Evolutionary conservation across 2,888 invertebrate genomes (phyloP).

Genomic region (Nysson spinosus): DNA sequence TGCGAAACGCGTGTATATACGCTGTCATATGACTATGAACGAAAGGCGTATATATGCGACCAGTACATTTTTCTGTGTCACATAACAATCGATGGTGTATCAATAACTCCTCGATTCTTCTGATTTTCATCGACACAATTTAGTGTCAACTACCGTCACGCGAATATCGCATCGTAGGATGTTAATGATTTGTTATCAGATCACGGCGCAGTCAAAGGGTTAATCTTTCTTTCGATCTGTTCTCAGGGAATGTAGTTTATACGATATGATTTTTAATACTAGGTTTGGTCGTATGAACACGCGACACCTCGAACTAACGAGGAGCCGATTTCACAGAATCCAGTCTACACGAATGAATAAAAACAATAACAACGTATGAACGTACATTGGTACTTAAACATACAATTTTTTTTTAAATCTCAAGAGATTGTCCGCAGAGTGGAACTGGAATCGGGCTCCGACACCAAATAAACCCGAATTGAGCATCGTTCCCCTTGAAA

Average conservation of each 20-base stretch:
- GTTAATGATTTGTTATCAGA: no score
- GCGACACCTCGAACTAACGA: no score
- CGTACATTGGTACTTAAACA: constrained; percentile 20
- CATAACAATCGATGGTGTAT: no score
- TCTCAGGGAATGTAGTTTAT: constrained; percentile 24
- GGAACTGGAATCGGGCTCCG: constrained; percentile 1
- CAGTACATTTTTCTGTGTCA: no score
- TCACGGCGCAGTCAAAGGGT: no score
- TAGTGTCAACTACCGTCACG: not conserved
- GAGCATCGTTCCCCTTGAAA: constrained; percentile 12
- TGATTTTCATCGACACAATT: no score
- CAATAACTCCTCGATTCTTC: no score
- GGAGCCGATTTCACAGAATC: constrained; percentile 13
- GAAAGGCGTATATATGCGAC: no score
- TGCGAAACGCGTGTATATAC: no score
- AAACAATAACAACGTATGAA: constrained; percentile 16
- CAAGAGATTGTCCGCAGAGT: constrained; percentile 1
- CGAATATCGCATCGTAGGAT: not conserved
- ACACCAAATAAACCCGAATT: constrained; percentile 1
- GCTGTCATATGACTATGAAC: no score
- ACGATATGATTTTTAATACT: constrained; percentile 38
- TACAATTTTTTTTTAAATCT: constrained; percentile 6
- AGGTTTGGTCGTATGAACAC: constrained; percentile 26
- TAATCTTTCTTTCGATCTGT: no score
- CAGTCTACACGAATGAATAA: constrained; percentile 9